Percentiles rank a stretch among this genome's conserved stretches.
Conservation (phyloP, 2,888 invertebrate genomes). For the Lepidocyrtinus sp. region DNA sequence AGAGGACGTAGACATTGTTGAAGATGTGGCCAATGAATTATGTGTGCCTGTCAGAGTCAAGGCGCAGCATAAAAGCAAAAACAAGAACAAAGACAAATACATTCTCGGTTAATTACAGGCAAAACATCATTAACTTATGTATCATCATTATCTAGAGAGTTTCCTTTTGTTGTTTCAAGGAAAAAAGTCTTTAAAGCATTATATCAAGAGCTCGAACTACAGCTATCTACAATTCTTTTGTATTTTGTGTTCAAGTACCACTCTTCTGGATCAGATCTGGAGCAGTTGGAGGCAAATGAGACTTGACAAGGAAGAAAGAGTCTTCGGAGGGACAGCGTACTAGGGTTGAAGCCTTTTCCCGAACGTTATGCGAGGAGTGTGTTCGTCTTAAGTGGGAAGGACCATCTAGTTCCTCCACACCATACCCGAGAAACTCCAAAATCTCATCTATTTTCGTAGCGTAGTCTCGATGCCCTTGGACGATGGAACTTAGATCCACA, state of each 20-base stretch:
- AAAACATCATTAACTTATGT: too few species aligned
- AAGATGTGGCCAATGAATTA: neutral
- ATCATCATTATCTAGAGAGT: too few species aligned
- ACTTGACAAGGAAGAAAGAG: conserved; percentile 60
- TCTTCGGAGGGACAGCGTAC: conserved; percentile 63
- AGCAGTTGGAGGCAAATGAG: conserved; percentile 26
- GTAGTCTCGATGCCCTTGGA: conserved; percentile 77
- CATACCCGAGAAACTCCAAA: conserved; percentile 66
- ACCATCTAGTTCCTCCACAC: conserved; percentile 60
- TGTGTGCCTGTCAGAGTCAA: neutral
- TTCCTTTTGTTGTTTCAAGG: too few species aligned
- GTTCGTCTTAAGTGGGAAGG: conserved; percentile 54
- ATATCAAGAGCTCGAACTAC: too few species aligned
- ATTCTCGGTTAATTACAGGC: too few species aligned
- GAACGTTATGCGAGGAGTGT: conserved; percentile 61
- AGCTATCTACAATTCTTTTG: too few species aligned
- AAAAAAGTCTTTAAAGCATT: too few species aligned
- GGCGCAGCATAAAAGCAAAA: neutral
- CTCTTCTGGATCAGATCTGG: conserved; percentile 36
- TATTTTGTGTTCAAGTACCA: conserved; percentile 13
- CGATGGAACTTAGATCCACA: conserved; percentile 67
- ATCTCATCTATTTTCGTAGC: conserved; percentile 76
- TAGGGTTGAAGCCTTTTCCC: conserved; percentile 54
- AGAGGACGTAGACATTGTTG: conserved; percentile 1
- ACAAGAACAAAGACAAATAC: too few species aligned